A percentile compares a stretch with the other conserved stretches of the same genome.
Conservation (phyloP, 2,797 vertebrate species). For the Anguilla obscura region DNA sequence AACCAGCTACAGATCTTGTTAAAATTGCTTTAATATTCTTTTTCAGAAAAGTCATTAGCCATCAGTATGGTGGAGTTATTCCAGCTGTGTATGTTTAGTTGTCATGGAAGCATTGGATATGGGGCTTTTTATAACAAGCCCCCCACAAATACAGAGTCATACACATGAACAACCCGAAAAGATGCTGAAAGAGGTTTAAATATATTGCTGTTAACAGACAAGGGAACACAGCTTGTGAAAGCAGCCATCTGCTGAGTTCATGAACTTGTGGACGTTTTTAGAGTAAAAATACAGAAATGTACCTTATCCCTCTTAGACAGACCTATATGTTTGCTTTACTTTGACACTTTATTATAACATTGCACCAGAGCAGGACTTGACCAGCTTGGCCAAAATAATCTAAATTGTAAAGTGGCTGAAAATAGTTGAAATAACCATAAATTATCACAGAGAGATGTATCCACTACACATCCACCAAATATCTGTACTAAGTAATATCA, state of each 20-base stretch:
- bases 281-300: not conserved
- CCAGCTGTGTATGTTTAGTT: slow-evolving; percentile 17
- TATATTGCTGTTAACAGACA: not conserved
- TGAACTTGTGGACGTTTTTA: not conserved
- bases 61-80: not conserved
- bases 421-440: not conserved
- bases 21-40: not conserved
- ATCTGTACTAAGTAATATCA: no score
- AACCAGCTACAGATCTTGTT: slow-evolving; percentile 14
- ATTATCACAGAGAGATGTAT: no score
- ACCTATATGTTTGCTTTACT: not conserved
- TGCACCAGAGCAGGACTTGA: not conserved
- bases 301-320: not conserved
- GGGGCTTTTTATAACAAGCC: not conserved
- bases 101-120: not conserved
- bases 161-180: not conserved
- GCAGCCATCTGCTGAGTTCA: not conserved
- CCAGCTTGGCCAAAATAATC: not conserved
- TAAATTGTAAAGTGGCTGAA: no score
- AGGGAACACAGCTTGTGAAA: not conserved
- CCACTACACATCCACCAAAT: no score
- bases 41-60: not conserved
- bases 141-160: not conserved
- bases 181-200: not conserved
- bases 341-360: not conserved